Percentiles rank a stretch among this genome's conserved stretches.
These are phyloP conservation scores for Haemorhous mexicanus DNA, from an alignment of 2,113 vertebrate genomes.

Conservation along the genomic window DNA sequence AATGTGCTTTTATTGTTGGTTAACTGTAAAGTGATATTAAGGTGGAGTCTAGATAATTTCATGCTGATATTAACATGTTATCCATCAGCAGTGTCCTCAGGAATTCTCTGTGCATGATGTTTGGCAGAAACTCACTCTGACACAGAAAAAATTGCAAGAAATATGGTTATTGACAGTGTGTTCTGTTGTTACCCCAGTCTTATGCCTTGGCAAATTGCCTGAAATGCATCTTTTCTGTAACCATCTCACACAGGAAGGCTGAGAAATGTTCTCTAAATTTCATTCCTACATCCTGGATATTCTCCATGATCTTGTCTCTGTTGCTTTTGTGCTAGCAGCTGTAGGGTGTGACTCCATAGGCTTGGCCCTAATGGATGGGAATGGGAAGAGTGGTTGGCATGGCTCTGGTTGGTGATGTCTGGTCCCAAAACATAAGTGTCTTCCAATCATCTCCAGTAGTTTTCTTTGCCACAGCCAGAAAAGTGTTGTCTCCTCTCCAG, in stretches of 20 bases:
- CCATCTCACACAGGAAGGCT: background rate
- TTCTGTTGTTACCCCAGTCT: background rate
- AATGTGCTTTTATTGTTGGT: background rate
- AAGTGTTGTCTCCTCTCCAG: background rate
- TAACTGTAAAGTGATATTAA: background rate
- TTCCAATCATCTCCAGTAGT: background rate
- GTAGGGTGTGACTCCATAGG: accelerated
- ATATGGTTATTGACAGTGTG: background rate
- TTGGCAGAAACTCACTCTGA: background rate
- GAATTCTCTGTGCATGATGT: background rate
- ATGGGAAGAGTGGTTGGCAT: background rate
- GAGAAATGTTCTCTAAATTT: background rate
- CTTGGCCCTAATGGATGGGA: background rate
- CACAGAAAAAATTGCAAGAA: background rate
- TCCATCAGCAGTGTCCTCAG: background rate
- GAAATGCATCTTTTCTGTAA: background rate
- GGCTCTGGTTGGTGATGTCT: background rate
- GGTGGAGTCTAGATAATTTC: constrained; percentile 8
- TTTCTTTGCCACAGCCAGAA: background rate
- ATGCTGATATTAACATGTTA: background rate
- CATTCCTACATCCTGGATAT: background rate
- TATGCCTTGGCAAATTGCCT: background rate
- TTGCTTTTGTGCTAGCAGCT: background rate
- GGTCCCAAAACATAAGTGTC: accelerated
- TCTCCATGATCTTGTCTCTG: accelerated